Evolutionary conservation across 2,888 invertebrate species (phyloP).

Genomic region (Lepeophtheirus nordmannii): DNA sequence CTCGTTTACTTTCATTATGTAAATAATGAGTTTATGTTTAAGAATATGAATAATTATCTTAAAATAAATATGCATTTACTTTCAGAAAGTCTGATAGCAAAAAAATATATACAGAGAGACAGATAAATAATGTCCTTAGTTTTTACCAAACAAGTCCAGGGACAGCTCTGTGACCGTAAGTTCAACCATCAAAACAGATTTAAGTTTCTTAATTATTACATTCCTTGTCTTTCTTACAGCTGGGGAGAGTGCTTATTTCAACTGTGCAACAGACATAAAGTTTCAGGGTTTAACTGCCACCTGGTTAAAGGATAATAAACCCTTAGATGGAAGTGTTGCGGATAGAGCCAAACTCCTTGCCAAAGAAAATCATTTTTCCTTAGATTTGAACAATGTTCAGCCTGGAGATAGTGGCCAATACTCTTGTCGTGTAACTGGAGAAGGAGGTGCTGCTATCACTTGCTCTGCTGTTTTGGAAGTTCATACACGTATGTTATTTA

Average conservation of each 20-base stretch:
- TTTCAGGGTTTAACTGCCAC: conserved; percentile 44
- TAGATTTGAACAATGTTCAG: conserved; percentile 45
- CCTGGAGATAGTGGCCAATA: conserved; percentile 68
- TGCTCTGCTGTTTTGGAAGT: conserved; percentile 76
- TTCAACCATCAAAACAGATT: background rate
- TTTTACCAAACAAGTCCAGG: conserved; percentile 24
- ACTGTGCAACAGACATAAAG: conserved; percentile 53
- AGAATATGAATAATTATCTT: no score
- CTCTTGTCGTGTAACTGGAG: conserved; percentile 68
- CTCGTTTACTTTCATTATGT: no score
- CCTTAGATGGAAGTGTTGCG: conserved; percentile 55
- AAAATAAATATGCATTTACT: no score
- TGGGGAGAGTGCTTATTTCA: conserved; percentile 64
- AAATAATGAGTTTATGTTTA: no score
- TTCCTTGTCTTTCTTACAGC: conserved; percentile 40
- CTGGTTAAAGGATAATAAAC: conserved; percentile 77
- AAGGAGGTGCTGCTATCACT: conserved; percentile 53
- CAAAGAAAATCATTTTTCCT: conserved; percentile 44
- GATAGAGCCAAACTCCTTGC: conserved; percentile 51
- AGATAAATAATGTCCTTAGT: conserved; percentile 1
- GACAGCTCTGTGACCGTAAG: conserved; percentile 25
- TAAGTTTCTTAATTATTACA: background rate
- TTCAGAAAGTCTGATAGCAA: background rate
- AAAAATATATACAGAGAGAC: background rate
- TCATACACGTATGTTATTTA: conserved; percentile 59